These are phyloP conservation scores for Carcharodon carcharias DNA, from an alignment of 2,797 vertebrate species.

Conservation along the genomic window DNA sequence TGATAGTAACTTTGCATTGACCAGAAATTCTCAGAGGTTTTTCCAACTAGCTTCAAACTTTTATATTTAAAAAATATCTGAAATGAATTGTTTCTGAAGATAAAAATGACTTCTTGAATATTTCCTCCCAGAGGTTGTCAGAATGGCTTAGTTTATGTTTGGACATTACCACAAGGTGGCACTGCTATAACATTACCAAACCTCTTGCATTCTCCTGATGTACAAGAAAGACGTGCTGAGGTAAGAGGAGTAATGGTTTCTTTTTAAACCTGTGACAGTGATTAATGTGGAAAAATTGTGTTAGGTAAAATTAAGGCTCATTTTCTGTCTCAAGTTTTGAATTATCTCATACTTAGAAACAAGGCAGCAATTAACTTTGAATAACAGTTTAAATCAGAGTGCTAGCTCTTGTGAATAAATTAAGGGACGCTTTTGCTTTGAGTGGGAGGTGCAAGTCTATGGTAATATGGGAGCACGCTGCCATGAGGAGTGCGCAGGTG, in stretches of 20 bases:
- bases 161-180: conserved; percentile 67
- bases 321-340: background rate
- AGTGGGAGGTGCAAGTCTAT: no score
- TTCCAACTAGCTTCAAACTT: background rate
- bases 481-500: no score
- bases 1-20: background rate
- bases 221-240: conserved; percentile 52
- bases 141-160: conserved; percentile 66
- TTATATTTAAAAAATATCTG: background rate
- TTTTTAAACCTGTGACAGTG: background rate
- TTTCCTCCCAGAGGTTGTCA: conserved; percentile 60
- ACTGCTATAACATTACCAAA: conserved; percentile 55
- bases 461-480: no score
- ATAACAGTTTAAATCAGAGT: no score
- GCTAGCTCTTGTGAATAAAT: no score
- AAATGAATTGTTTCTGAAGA: background rate
- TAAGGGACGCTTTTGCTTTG: no score
- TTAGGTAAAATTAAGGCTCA: background rate
- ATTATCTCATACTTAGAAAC: background rate
- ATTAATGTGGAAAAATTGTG: background rate
- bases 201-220: conserved; percentile 49
- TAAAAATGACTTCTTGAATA: background rate
- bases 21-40: background rate
- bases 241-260: conserved; percentile 48
- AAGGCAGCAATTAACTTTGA: background rate